These are phyloP conservation scores for Drosophila buzzatii DNA, from an alignment of 2,888 invertebrate species.

Conservation along the genomic window DNA sequence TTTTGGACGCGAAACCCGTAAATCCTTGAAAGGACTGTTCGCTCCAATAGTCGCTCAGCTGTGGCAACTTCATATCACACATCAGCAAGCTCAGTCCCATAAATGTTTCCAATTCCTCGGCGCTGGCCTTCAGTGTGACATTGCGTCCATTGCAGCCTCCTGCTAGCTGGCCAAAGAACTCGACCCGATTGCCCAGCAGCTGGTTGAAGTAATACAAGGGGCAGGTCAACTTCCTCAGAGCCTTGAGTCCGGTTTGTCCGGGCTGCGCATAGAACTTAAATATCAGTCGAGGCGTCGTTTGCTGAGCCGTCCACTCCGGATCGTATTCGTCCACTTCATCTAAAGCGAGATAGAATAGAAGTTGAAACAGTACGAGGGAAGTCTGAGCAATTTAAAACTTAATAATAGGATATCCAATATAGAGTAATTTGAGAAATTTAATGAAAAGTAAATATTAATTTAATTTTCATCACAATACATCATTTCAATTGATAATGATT, in stretches of 20 bases:
- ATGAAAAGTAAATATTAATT: too few relatives aligned
- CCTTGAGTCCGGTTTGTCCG: constrained; percentile 44
- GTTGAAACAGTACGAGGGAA: too few relatives aligned
- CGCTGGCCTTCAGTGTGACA: constrained; percentile 6
- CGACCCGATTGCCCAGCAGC: constrained; percentile 48
- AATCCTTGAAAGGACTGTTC: constrained; percentile 51
- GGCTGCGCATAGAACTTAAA: constrained; percentile 52
- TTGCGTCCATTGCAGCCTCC: constrained; percentile 41
- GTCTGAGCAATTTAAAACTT: too few relatives aligned
- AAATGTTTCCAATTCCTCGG: constrained; percentile 66
- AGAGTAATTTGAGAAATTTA: too few relatives aligned
- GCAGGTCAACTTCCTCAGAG: constrained; percentile 32
- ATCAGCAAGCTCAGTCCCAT: constrained; percentile 64
- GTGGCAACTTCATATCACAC: constrained; percentile 57
- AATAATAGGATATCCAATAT: too few relatives aligned
- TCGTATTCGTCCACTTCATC: constrained; percentile 66
- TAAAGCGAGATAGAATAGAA: not conserved
- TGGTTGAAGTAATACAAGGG: constrained; percentile 60
- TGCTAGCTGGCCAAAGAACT: constrained; percentile 59
- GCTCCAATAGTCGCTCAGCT: constrained; percentile 67
- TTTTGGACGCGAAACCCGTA: constrained; percentile 57
- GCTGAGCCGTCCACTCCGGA: constrained; percentile 63
- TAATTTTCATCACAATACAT: too few relatives aligned
- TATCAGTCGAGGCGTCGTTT: constrained; percentile 47
- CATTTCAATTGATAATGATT: too few relatives aligned